Evolutionary conservation across 2,888 invertebrate genomes (phyloP).

Genomic region (Eumerus sabulonum): DNA sequence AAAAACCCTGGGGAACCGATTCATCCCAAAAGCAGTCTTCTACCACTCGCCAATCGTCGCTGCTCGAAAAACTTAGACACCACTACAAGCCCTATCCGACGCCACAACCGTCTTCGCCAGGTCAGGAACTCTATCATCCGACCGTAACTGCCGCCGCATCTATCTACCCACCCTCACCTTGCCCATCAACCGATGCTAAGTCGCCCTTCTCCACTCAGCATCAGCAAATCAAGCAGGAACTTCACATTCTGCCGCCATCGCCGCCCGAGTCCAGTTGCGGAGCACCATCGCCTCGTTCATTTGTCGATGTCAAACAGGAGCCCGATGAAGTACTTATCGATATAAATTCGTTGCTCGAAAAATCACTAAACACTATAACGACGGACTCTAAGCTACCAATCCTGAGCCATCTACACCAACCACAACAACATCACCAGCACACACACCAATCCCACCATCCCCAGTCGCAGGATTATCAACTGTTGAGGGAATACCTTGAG

Average conservation of each 20-base stretch:
- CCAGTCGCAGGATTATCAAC: slow-evolving; percentile 83
- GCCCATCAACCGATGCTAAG: slow-evolving; percentile 75
- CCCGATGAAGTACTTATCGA: slow-evolving; percentile 77
- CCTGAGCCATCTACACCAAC: slow-evolving; percentile 66
- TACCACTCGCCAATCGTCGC: slow-evolving; percentile 65
- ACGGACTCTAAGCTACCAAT: slow-evolving; percentile 55
- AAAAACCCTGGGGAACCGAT: slow-evolving; percentile 75
- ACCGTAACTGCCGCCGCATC: slow-evolving; percentile 31
- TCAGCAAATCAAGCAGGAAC: slow-evolving; percentile 79
- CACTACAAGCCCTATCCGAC: slow-evolving; percentile 70
- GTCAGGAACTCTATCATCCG: slow-evolving; percentile 51
- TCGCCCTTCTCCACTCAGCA: slow-evolving; percentile 40
- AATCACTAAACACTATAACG: slow-evolving; percentile 67
- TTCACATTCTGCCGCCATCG: slow-evolving; percentile 81
- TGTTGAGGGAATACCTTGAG: slow-evolving; percentile 88
- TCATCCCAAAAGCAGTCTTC: slow-evolving; percentile 39
- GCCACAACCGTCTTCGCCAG: slow-evolving; percentile 57
- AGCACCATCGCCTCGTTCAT: slow-evolving; percentile 80
- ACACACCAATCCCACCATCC: slow-evolving; percentile 51
- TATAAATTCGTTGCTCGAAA: slow-evolving; percentile 74
- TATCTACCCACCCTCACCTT: slow-evolving; percentile 73
- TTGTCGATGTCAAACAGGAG: slow-evolving; percentile 76
- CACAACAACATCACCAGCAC: slow-evolving; percentile 21
- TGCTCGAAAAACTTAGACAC: slow-evolving; percentile 71
- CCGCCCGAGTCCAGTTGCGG: slow-evolving; percentile 82